phyloP scores from a whole-genome alignment of 1,140 invertebrate genomes.

The Mizuhopecten yessoensis region DNA sequence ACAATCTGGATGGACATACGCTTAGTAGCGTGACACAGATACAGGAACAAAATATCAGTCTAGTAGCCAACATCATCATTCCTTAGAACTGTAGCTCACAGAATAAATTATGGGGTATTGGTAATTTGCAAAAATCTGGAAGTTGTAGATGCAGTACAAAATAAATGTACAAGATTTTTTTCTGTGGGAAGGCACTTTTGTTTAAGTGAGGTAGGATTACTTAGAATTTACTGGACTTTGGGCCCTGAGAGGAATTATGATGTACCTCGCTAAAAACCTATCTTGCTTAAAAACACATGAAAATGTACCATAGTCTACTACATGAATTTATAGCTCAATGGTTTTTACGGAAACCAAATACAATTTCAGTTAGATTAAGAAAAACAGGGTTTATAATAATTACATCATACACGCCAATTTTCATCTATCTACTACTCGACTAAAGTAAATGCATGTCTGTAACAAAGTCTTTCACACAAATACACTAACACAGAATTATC shows the following conservation, averaged over 20 bases:
- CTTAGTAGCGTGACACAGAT: neutral
- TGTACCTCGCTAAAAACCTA: neutral
- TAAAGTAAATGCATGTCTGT: neutral
- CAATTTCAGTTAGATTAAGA: neutral
- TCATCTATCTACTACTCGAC: neutral
- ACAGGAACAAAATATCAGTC: neutral
- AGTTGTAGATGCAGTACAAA: no score
- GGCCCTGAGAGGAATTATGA: neutral
- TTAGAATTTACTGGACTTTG: neutral
- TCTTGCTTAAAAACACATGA: neutral
- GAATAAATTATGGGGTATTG: neutral
- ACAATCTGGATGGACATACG: conserved; percentile 16
- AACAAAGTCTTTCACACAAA: neutral
- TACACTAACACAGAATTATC: neutral
- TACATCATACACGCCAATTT: neutral
- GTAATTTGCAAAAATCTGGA: no score
- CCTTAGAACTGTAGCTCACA: neutral
- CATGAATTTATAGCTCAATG: neutral
- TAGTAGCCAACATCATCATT: neutral
- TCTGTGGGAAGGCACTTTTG: neutral
- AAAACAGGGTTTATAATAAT: neutral
- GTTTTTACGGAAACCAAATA: neutral
- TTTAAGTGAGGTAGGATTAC: neutral
- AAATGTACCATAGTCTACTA: neutral
- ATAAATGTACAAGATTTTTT: no score